These are phyloP conservation scores for Emydoidea blandingii DNA, from an alignment of 2,797 vertebrate genomes.

Conservation along the genomic window DNA sequence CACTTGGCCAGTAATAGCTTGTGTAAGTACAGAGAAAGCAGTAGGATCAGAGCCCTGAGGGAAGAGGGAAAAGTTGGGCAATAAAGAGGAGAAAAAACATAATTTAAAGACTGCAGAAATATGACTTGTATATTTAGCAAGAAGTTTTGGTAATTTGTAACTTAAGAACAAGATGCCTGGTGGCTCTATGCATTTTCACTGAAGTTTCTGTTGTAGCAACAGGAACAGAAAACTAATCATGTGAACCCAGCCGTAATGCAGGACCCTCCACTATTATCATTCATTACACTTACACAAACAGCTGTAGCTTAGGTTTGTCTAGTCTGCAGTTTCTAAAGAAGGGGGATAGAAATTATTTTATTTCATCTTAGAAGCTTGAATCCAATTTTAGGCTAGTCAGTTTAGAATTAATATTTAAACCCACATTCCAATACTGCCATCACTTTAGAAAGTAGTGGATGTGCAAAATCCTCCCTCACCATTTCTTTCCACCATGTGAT, in stretches of 20 bases:
- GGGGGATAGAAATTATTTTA: not conserved
- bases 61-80: not conserved
- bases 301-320: not conserved
- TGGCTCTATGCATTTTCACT: not conserved
- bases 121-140: not conserved
- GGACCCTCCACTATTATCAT: not conserved
- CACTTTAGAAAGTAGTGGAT: not conserved
- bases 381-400: not conserved
- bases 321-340: not conserved
- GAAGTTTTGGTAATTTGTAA: not conserved
- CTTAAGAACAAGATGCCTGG: rapidly evolving
- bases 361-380: not conserved
- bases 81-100: not conserved
- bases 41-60: slow-evolving; percentile 94
- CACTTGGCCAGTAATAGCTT: slow-evolving; percentile 97
- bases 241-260: not conserved
- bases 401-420: not conserved
- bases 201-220: not conserved
- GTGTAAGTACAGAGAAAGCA: slow-evolving; percentile 95
- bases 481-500: not conserved
- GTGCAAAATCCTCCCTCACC: not conserved
- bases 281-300: not conserved
- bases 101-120: not conserved
- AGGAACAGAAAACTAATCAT: not conserved
- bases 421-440: not conserved